Evolutionary conservation across 2,888 invertebrate species (phyloP), one percentile per base, ranked within the genome.

Genomic region (Clunio marinus): DNA sequence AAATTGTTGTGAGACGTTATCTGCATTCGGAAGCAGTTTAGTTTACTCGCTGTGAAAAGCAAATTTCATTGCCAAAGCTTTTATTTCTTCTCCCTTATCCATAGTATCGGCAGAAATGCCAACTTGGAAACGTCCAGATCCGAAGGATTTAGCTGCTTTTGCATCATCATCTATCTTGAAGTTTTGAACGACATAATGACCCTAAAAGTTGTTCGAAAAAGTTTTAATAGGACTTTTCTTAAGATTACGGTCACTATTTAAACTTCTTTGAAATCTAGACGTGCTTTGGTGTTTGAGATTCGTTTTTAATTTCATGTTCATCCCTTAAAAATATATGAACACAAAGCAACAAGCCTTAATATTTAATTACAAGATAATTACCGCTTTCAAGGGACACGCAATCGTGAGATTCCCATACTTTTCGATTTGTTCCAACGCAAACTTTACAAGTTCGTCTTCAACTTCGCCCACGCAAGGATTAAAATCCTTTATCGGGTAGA

Each of bases 191-290:
- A 57, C 57, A 15, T 57, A 57, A 27, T 57, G 57, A 57, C 57
- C 57, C 57, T 57, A 51, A 51, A 15, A n/a, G 41, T 41, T 2
- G 22, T 17, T 22, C 17, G 51, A n/a, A 51, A 45, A 51, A 51
- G 57, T 57, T 57, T 57, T 57, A 27, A 27, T 57, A 22, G 22
- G 51, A 51, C 13, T 27, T 45, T 45, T 45, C 13, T 45, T n/a
- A n/a, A n/a, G n/a, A n/a, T n/a, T n/a, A n/a, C n/a, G n/a, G n/a
- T n/a, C n/a, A n/a, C n/a, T n/a, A n/a, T n/a, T n/a, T n/a, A n/a
- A n/a, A n/a, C n/a, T n/a, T n/a, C n/a, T n/a, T n/a, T n/a, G n/a
- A n/a, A n/a, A n/a, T n/a, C n/a, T n/a, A n/a, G n/a, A n/a, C n/a
- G n/a, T n/a, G n/a, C n/a, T n/a, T n/a, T n/a, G n/a, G n/a, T n/a